These are phyloP conservation scores for Chloroceryle inda DNA, from an alignment of 2,797 vertebrate species.

Conservation along the genomic window DNA sequence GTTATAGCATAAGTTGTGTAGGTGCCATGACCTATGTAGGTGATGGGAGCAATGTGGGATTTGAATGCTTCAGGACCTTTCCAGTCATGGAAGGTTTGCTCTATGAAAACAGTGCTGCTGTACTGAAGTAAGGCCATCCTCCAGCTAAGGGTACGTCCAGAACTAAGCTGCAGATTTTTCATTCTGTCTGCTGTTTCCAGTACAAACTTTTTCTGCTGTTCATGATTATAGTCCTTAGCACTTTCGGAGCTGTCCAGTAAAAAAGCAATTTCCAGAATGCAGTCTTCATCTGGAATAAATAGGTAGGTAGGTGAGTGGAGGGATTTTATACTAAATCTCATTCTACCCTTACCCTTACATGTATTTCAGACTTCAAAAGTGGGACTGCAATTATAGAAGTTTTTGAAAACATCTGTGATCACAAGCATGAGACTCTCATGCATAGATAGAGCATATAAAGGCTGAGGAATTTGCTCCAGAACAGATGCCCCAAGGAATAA, in stretches of 20 bases:
- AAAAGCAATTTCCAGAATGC: conserved; percentile 90
- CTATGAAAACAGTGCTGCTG: conserved; percentile 90
- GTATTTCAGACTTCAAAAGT: conserved; percentile 7
- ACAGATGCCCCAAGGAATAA: background rate
- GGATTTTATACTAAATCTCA: background rate
- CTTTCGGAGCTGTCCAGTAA: conserved; percentile 94
- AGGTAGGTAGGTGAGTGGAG: background rate
- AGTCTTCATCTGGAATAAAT: conserved; percentile 86
- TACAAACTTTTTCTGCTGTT: conserved; percentile 89
- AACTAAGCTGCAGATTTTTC: conserved; percentile 82
- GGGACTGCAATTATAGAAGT: background rate
- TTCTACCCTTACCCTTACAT: background rate
- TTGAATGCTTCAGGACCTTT: conserved; percentile 88
- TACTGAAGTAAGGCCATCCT: conserved; percentile 91
- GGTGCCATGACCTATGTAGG: conserved; percentile 91
- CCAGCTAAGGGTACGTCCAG: conserved; percentile 83
- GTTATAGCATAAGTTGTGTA: conserved; percentile 94
- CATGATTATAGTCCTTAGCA: conserved; percentile 88
- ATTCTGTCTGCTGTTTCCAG: conserved; percentile 87
- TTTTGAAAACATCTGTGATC: background rate
- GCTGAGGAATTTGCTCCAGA: conserved; percentile 1
- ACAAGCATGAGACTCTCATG: background rate
- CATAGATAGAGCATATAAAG: background rate
- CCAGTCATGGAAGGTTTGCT: conserved; percentile 91
- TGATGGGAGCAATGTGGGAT: conserved; percentile 82